Evolutionary conservation across 2,797 vertebrate genomes (phyloP), one percentile per base, ranked within the genome.

Genomic region (Typhlichthys subterraneus): DNA sequence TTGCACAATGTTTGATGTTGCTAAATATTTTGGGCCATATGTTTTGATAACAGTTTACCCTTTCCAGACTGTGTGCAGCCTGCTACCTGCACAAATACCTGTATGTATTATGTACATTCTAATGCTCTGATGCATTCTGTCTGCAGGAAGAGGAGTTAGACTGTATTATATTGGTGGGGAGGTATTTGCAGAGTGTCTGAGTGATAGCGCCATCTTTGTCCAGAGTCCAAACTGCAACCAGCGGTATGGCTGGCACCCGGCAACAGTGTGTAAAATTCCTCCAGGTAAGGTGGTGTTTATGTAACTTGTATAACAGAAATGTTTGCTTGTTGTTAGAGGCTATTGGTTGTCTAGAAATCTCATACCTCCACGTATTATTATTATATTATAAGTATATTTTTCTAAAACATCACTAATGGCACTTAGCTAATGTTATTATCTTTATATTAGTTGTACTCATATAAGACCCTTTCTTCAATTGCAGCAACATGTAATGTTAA

Each of bases 181-280:
- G 80, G 97, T 99, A 65, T 99, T 99, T 92, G 98, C 98, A 0
- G 98, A 99, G 93, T 99, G 98, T 94, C 91, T 99, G 61, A 99
- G 98, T 59, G 98, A 99, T 81, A 99, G 98, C 46, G 98, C 98
- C 47, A 99, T 99, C 89, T 99, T 99, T 84, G 98, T 99, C 77
- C 98, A 99, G 91, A 99, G 97, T 93, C 97, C 97, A 78, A 99
- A 99, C 85, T 99, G 97, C 85, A 99, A 99, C 90, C 97, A 99
- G 86, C 95, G 97, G 90, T 99, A 99, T 1, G 96, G 97, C 81
- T 99, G 97, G 97, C 97, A 99, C 93, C 97, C 97, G 68, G 97
- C 97, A 51, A 99, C 97, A 0, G 97, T 99, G 71, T 99, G 97
- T 89, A 99, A 99, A 92, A 99, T 99, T 59, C 97, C 97, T 69